Conservation (phyloP, 1,140 invertebrate genomes). For the Dryas iulia region DNA sequence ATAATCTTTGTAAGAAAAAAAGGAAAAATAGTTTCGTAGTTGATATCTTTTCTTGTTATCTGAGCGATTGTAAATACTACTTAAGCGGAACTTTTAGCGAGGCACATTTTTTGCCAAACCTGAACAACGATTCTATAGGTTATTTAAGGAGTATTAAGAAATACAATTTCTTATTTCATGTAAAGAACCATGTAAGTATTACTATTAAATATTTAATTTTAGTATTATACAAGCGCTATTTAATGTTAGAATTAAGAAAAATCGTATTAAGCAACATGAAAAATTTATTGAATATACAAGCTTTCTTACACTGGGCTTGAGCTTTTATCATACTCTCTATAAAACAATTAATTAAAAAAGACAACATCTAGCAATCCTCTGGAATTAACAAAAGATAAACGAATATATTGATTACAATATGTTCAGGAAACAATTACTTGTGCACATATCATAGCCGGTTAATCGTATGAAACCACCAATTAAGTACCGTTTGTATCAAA, state of each 20-base stretch:
- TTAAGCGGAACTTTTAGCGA: background rate
- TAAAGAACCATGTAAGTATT: too few species aligned
- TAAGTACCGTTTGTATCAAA: slow-evolving; percentile 15
- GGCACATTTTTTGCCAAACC: background rate
- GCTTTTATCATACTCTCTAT: too few species aligned
- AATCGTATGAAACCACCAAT: slow-evolving; percentile 21
- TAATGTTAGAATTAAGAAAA: too few species aligned
- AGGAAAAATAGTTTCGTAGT: background rate
- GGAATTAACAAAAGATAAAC: slow-evolving; percentile 6
- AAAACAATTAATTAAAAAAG: too few species aligned
- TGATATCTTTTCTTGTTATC: background rate
- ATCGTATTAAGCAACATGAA: too few species aligned
- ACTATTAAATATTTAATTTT: too few species aligned
- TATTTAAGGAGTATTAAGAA: background rate
- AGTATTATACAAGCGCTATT: too few species aligned
- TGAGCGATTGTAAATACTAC: background rate
- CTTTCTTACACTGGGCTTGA: too few species aligned
- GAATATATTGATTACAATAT: slow-evolving; percentile 6
- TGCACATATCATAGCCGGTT: slow-evolving; percentile 14
- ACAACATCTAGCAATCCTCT: too few species aligned
- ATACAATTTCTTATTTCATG: too few species aligned
- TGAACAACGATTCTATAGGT: background rate
- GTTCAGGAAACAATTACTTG: slow-evolving; percentile 16
- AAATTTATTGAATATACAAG: too few species aligned
- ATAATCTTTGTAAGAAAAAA: background rate